A percentile compares a stretch with the other conserved stretches of the same genome.
Evolutionary conservation across 2,888 invertebrate genomes (phyloP).

Genomic region (Parapristionchus giblindavisi): DNA sequence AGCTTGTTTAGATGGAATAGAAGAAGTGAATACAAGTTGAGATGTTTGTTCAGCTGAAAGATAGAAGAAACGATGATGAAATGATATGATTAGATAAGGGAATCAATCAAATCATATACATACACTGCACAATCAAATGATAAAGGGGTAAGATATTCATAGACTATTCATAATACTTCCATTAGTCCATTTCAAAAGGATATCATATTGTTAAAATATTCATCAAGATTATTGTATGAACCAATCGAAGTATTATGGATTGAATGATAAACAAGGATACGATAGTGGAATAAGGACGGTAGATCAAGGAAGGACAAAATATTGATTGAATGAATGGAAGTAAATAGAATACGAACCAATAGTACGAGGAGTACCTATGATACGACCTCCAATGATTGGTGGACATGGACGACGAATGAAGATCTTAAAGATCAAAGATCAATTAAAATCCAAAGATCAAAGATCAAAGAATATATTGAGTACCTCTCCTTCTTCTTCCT

Average conservation of each 20-base stretch:
- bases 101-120: conserved; percentile 11
- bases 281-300: neutral
- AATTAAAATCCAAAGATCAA: no score
- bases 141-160: conserved; percentile 13
- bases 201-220: no score
- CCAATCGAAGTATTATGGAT: neutral
- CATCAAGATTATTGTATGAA: no score
- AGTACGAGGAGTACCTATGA: conserved; percentile 33
- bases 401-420: conserved; percentile 38
- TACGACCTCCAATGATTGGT: conserved; percentile 37
- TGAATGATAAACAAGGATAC: conserved; percentile 3
- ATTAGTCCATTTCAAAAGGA: no score
- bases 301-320: neutral
- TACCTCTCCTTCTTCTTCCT: conserved; percentile 38
- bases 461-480: no score
- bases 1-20: conserved; percentile 1
- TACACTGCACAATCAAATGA: no score
- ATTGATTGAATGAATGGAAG: neutral
- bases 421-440: neutral
- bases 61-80: conserved; percentile 27
- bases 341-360: conserved; percentile 3
- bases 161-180: conserved; percentile 29
- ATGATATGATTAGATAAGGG: neutral
- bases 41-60: conserved; percentile 4
- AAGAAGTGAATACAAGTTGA: neutral